A percentile compares a stretch with the other conserved stretches of the same genome.
Conservation (phyloP, 2,113 vertebrate genomes). For the Trochalopteron elliotii region DNA sequence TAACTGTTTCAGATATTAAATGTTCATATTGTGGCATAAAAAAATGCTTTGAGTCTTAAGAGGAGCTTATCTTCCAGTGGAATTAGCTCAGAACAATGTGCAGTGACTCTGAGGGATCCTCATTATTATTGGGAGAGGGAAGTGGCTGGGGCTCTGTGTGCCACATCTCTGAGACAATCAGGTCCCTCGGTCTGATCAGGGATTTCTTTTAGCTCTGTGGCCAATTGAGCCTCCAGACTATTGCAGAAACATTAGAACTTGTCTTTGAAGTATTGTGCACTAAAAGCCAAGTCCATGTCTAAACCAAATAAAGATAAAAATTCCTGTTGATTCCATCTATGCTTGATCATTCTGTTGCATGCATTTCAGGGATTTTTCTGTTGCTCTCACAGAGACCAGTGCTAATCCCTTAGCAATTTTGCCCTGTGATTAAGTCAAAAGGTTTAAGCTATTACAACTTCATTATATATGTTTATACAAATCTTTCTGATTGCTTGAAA, state of each 20-base stretch:
- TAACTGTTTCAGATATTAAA: slow-evolving; percentile 69
- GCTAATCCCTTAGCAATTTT: neutral
- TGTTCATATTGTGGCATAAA: slow-evolving; percentile 45
- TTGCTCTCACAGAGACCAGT: neutral
- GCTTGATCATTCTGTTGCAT: neutral
- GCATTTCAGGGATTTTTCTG: neutral
- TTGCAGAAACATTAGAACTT: neutral
- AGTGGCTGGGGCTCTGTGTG: neutral
- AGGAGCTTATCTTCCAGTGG: slow-evolving; percentile 55
- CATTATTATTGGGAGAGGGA: neutral
- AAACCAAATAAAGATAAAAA: slow-evolving; percentile 17
- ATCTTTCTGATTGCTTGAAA: neutral
- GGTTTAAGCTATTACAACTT: neutral
- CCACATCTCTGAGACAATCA: neutral
- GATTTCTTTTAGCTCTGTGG: neutral
- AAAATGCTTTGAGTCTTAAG: slow-evolving; percentile 52
- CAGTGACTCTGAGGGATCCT: slow-evolving; percentile 1
- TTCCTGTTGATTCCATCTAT: neutral
- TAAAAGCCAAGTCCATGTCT: neutral
- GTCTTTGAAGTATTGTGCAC: neutral
- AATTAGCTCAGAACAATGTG: slow-evolving; percentile 53
- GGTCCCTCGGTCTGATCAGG: neutral
- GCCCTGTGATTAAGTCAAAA: neutral
- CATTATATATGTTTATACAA: neutral
- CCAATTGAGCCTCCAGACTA: neutral